Conservation (phyloP, 2,797 vertebrate species). For the Aselliscus stoliczkanus region DNA sequence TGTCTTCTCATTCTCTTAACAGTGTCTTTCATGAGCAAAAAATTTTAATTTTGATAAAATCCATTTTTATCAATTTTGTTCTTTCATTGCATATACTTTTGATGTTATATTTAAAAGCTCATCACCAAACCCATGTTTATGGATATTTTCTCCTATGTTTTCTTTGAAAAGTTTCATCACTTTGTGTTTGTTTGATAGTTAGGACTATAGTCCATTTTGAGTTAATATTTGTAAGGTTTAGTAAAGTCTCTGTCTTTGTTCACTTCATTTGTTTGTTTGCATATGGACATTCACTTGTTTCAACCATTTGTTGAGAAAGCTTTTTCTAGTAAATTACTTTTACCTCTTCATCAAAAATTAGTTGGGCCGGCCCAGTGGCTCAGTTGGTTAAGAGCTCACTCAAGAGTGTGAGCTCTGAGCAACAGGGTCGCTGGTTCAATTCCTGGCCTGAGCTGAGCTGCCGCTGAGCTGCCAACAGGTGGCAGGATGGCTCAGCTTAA, state of each 20-base stretch:
- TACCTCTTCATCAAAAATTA: background rate
- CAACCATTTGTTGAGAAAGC: background rate
- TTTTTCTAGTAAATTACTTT: background rate
- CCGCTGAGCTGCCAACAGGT: too few species aligned
- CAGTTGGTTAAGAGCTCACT: too few species aligned
- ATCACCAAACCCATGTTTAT: background rate
- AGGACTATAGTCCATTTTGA: background rate
- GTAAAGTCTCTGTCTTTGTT: background rate
- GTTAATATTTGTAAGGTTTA: background rate
- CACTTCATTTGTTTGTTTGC: background rate
- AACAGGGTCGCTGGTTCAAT: too few species aligned
- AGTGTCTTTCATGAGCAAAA: background rate
- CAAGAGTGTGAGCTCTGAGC: too few species aligned
- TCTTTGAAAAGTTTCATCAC: background rate
- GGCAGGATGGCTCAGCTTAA: too few species aligned
- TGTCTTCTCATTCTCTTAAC: background rate
- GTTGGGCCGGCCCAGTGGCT: too few species aligned
- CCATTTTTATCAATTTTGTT: background rate
- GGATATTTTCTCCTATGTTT: background rate
- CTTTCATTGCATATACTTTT: background rate
- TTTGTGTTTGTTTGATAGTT: background rate
- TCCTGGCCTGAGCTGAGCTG: too few species aligned
- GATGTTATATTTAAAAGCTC: background rate
- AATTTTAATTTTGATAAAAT: background rate
- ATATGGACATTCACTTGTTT: background rate